Conservation (phyloP, 2,888 invertebrate species). For the Proisotoma minuta region DNA sequence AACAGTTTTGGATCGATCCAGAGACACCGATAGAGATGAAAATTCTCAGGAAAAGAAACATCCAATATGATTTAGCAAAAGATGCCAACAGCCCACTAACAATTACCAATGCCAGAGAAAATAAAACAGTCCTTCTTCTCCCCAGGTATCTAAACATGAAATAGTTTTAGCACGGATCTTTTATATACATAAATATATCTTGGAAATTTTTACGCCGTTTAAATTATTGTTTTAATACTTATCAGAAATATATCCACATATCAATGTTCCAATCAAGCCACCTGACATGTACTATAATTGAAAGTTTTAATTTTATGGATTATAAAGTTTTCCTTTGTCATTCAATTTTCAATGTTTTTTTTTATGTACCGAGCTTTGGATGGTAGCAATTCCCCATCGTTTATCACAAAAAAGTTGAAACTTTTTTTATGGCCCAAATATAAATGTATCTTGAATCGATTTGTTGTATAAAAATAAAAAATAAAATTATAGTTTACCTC, state of each 20-base stretch:
- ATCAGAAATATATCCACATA: conserved; percentile 41
- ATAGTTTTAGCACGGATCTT: too few relatives aligned
- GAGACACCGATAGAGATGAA: conserved; percentile 43
- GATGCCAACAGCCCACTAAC: conserved; percentile 35
- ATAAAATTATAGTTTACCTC: conserved; percentile 26
- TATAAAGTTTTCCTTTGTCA: too few relatives aligned
- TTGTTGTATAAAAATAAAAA: not conserved
- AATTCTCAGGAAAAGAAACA: conserved; percentile 40
- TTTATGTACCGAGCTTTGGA: conserved; percentile 25
- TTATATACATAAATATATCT: too few relatives aligned
- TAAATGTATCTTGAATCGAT: not conserved
- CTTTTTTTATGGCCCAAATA: conserved; percentile 18
- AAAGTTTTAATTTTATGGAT: too few relatives aligned
- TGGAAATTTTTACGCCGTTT: too few relatives aligned
- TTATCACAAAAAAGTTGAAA: conserved; percentile 45
- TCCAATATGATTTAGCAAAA: conserved; percentile 39
- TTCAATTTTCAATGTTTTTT: too few relatives aligned
- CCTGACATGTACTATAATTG: conserved; percentile 37
- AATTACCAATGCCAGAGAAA: conserved; percentile 27
- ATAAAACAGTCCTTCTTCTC: conserved; percentile 37
- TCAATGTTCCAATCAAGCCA: conserved; percentile 40
- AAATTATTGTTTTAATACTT: conserved; percentile 20
- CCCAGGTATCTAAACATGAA: conserved; percentile 40
- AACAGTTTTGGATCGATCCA: conserved; percentile 44
- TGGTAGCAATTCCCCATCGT: conserved; percentile 39